Percentiles rank a stretch among this genome's conserved stretches.
phyloP scores from a whole-genome alignment of 35 echinoderm and acorn worm species.

The Eucidaris tribuloides region DNA sequence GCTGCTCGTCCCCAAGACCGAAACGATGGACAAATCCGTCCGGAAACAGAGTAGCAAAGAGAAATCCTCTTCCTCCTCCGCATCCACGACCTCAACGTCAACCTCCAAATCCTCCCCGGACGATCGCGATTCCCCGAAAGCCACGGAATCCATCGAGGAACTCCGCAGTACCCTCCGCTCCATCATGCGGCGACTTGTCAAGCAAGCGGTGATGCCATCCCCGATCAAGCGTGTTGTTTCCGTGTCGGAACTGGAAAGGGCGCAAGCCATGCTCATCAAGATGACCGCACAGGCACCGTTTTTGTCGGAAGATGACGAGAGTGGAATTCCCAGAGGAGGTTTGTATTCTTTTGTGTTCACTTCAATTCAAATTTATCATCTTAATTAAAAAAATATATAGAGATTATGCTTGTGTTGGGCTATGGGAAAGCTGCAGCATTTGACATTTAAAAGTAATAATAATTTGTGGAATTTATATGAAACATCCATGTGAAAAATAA shows the following conservation, averaged over 20 bases:
- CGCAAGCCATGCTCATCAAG: conserved; percentile 88
- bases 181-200: conserved; percentile 92
- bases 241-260: conserved; percentile 82
- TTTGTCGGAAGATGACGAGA: conserved; percentile 12
- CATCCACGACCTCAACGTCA: too few relatives aligned
- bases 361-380: too few relatives aligned
- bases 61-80: not conserved
- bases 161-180: conserved; percentile 60
- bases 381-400: too few relatives aligned
- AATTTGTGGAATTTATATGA: too few relatives aligned
- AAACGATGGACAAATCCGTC: not conserved
- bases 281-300: conserved; percentile 71
- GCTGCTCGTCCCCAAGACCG: conserved; percentile 76
- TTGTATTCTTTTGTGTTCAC: not conserved
- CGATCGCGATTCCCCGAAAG: not conserved
- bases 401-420: too few relatives aligned
- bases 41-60: conserved; percentile 32
- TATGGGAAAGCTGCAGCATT: too few relatives aligned
- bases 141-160: conserved; percentile 30
- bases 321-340: conserved; percentile 31
- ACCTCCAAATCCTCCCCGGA: not conserved
- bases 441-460: too few relatives aligned
- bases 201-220: conserved; percentile 89
- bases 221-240: conserved; percentile 90
- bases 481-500: too few relatives aligned